Conservation (phyloP, 92 coral and sea anemone species). For the Phymanthus crucifer region DNA sequence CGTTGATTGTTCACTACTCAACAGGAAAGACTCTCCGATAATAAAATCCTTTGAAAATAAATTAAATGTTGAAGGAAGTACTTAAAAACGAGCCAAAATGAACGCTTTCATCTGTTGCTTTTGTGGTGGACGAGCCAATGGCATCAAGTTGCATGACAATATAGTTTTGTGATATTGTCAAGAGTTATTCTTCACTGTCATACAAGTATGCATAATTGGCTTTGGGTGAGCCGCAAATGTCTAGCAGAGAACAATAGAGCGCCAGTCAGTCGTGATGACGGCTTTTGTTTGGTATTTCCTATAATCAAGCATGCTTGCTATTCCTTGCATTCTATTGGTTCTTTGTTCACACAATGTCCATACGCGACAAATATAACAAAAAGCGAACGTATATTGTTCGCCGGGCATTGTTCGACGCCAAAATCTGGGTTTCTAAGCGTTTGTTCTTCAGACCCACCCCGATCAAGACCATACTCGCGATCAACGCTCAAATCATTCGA, state of each 20-base stretch:
- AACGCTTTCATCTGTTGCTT: constrained; percentile 45
- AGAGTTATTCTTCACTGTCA: constrained; percentile 58
- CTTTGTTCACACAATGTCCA: constrained; percentile 58
- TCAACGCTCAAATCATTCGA: constrained; percentile 18
- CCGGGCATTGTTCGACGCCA: constrained; percentile 64
- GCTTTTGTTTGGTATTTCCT: constrained; percentile 88
- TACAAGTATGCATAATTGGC: constrained; percentile 59
- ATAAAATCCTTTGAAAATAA: constrained; percentile 10
- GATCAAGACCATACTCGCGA: constrained; percentile 29
- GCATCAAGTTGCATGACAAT: constrained; percentile 59
- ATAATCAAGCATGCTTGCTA: constrained; percentile 81
- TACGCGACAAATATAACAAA: constrained; percentile 55
- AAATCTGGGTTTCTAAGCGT: constrained; percentile 40
- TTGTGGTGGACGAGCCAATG: constrained; percentile 67
- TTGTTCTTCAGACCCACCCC: constrained; percentile 41
- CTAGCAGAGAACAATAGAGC: constrained; percentile 57
- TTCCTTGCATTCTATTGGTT: constrained; percentile 90
- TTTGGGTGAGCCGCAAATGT: constrained; percentile 76
- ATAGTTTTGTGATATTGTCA: constrained; percentile 71
- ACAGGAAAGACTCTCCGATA: background rate
- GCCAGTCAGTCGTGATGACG: constrained; percentile 45
- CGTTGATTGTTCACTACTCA: constrained; percentile 7
- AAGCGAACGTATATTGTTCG: constrained; percentile 70
- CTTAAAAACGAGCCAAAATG: constrained; percentile 14
- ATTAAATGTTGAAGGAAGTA: constrained; percentile 14